A percentile compares a stretch with the other conserved stretches of the same genome.
Conservation (phyloP, 2,797 vertebrate species). For the Bradypodion pumilum region DNA sequence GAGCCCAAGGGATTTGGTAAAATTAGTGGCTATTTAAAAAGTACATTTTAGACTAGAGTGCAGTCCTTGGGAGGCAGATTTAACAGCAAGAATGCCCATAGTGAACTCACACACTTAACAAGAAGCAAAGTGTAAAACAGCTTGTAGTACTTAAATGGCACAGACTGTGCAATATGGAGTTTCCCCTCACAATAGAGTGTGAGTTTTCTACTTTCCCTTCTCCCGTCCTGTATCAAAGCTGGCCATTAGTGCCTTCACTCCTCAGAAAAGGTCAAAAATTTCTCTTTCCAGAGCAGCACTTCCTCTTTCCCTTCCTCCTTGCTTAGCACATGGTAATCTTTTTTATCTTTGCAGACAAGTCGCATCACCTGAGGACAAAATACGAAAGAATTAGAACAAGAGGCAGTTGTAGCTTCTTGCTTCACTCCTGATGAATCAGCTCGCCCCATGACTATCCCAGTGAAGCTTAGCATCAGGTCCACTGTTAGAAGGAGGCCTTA, state of each 20-base stretch:
- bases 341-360: slow-evolving; percentile 37
- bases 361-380: slow-evolving; percentile 64
- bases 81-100: not conserved
- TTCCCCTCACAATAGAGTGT: not conserved
- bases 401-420: not conserved
- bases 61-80: not conserved
- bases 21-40: not conserved
- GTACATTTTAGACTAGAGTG: not conserved
- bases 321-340: slow-evolving; percentile 58
- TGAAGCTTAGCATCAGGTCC: not conserved
- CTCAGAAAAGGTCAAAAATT: slow-evolving; percentile 52
- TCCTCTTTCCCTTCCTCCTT: slow-evolving; percentile 58
- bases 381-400: not conserved
- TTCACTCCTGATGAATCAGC: not conserved
- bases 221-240: fast-evolving
- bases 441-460: not conserved
- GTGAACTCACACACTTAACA: not conserved
- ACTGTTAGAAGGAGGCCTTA: not conserved
- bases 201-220: fast-evolving
- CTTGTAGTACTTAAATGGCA: not conserved
- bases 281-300: slow-evolving; percentile 66
- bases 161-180: not conserved
- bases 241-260: not conserved
- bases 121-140: not conserved
- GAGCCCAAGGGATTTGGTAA: not conserved